Base-by-base conservation (phyloP, 2,888 invertebrate genomes). In the Epinotia nisella region DNA sequence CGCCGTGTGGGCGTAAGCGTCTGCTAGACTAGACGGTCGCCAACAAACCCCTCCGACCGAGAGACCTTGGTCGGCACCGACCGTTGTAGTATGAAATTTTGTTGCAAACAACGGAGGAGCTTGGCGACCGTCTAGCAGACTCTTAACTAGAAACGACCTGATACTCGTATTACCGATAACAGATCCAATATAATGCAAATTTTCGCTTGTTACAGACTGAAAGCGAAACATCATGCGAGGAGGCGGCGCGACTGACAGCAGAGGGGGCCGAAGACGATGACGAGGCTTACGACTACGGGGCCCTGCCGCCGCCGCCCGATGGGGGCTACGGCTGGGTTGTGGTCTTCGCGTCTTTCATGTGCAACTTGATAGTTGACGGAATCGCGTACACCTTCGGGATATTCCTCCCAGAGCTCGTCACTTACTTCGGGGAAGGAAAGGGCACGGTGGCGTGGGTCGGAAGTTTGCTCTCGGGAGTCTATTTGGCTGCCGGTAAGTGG, bases 311-410 rank as follows among this genome's bases (percentile, higher is more conserved):
- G 70, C 97, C 98, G 68, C 98, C 98, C 53, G 98, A 98, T 88
- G 97, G 97, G 78, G 98, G 98, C 66, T 98, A 97, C 92, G 98
- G 98, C 74, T 98, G 98, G 98, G 93, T 99, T 84, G 97, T 99
- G 85, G 99, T 99, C 70, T 96, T 98, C 83, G 98, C 98, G 69
- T 98, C 98, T 59, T 99, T 99, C 91, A 96, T 99, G 96, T 98
- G 98, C 92, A 99, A 99, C 95, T 96, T 99, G 94, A 97, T 99
- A 81, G 98, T 99, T 72, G 99, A 99, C 90, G 99, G 98, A 81
- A 98, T 99, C 77, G 98, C 98, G n/a, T 99, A 99, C 91, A 98
- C 99, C 9, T 99, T 99, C 90, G 99, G 99, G 69, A 97, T 99
- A 84, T 98, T 98, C 93, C 95, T 98, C 61, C 95, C 95, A 39